Base-by-base conservation (phyloP, 1,140 invertebrate genomes). In the Euura lappo region DNA sequence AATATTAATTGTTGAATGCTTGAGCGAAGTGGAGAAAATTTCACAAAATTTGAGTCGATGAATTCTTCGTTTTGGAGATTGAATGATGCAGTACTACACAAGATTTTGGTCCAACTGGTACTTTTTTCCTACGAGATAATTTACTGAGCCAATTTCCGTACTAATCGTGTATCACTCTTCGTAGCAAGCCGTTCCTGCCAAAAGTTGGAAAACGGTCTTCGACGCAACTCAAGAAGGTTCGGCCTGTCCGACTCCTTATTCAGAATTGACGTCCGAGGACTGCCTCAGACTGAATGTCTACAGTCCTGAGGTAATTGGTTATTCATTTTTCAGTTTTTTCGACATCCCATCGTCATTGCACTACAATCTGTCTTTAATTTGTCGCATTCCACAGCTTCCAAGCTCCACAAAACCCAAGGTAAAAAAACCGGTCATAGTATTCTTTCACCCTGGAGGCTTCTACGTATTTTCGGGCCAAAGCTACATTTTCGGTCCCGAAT, bases 221-320 rank as follows among this genome's bases (percentile, higher is more conserved):
- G 85, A 88, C 74, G 87, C 83, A 0, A 76, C 83, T 0, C 2
- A 82, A 45, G 87, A 88, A 77, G 86, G 86, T 60, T 83, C 83
- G 5, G 68, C 81, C 0, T 89, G 87, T 73, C 79, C 80, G n/a
- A 78, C 71, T 71, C 66, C 76, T 43, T 3, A 0, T 5, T 8
- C 44, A 6, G 1, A 45, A 65, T 1, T 47, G 2, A 74, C 70
- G n/a, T 82, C 78, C 46, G 94, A 95, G 80, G 93, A 95, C 79
- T 94, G 93, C 79, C 85, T 95, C 5, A 85, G 89, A 0, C 76
- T 94, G 7, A 93, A 93, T 79, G 89, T 93, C 44, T 93, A 92
- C 79, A 90, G 91, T 0, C 89, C 88, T 2, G 78, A 80, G 76
- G 85, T 86, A 80, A 69, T 28, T 28, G 28, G 28, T 28, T 28